phyloP scores from a whole-genome alignment of 2,113 vertebrate genomes.

The Turnix velox region DNA sequence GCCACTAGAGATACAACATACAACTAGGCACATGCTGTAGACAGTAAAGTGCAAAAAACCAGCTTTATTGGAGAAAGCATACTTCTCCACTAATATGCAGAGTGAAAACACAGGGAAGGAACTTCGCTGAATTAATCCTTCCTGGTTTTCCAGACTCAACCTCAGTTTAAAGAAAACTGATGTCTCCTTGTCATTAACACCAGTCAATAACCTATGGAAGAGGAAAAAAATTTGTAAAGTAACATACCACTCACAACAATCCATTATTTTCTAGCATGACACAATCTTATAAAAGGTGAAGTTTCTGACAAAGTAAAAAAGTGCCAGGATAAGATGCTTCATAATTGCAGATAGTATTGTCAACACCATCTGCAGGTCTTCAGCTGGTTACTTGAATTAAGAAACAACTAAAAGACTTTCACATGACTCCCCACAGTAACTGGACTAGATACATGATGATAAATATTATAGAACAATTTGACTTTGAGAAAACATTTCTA shows the following conservation, averaged over 20 bases:
- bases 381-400: constrained; percentile 76
- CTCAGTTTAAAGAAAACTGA: neutral
- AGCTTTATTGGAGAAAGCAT: neutral
- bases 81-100: neutral
- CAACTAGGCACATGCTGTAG: neutral
- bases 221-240: neutral
- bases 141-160: neutral
- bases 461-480: constrained; percentile 72
- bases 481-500: constrained; percentile 61
- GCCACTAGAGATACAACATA: neutral
- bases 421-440: constrained; percentile 74
- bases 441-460: constrained; percentile 75
- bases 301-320: neutral
- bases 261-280: neutral
- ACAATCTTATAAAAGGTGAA: neutral
- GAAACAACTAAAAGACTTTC: constrained; percentile 47
- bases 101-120: neutral
- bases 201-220: neutral
- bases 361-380: constrained; percentile 74
- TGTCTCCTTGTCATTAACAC: neutral
- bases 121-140: neutral
- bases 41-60: neutral
- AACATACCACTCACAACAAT: neutral
- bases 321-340: neutral
- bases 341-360: constrained; percentile 14